phyloP scores from a whole-genome alignment of 2,797 vertebrate genomes.

The Eospalax fontanierii region DNA sequence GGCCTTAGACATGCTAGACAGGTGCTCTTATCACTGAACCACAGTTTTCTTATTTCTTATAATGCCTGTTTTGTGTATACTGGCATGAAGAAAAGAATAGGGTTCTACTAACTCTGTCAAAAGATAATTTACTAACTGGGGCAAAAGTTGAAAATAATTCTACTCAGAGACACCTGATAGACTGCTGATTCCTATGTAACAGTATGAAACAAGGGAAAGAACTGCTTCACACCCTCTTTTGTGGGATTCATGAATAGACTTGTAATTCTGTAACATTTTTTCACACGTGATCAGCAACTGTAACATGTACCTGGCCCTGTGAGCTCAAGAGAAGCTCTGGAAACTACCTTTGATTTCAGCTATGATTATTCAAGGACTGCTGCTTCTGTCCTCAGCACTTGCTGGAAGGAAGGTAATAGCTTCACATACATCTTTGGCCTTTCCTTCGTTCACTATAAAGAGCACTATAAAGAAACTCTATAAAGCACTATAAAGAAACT shows the following conservation, averaged over 20 bases:
- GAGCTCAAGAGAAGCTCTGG: neutral
- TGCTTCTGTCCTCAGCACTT: neutral
- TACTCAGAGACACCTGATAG: neutral
- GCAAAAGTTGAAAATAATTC: neutral
- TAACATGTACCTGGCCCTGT: neutral
- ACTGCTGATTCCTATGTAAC: neutral
- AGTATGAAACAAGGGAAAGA: neutral
- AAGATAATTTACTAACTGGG: constrained; percentile 24
- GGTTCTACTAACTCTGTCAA: neutral
- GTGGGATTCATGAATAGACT: neutral
- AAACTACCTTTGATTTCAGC: neutral
- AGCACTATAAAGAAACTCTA: neutral
- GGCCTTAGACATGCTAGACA: neutral
- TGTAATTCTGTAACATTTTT: neutral
- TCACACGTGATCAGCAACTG: neutral
- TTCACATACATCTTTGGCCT: neutral
- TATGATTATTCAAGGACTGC: neutral
- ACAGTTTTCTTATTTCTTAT: neutral
- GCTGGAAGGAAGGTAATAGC: neutral
- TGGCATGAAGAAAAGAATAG: neutral
- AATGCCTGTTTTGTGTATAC: neutral
- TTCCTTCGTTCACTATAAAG: constrained; percentile 38
- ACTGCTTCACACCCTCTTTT: neutral
- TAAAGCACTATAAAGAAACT: constrained; percentile 46
- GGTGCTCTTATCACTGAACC: neutral